Base-by-base conservation (phyloP, 2,888 invertebrate species). In the Toxonevra muliebris region DNA sequence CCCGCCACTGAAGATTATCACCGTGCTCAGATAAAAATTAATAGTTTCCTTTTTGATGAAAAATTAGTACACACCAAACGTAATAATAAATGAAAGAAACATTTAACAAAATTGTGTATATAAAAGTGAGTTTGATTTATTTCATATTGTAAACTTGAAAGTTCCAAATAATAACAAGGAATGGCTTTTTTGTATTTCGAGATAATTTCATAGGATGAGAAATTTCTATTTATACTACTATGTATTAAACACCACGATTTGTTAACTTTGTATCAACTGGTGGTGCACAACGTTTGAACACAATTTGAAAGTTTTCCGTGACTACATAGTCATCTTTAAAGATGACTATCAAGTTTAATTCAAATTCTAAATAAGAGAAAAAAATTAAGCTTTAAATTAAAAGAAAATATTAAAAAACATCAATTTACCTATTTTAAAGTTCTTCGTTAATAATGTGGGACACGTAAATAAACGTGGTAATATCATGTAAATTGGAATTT, bases 381-480 rank as follows among this genome's bases (percentile, higher is more conserved):
- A 66, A 69, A 69, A 17, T 40, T 50, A 50, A n/a, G 15, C 17
- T 1, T 4, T 19, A 12, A 2, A 5, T 7, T 12, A 0, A 40
- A 11, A 54, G 45, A 13, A 42, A 41, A 2, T 50, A 48, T 20
- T 30, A 41, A 52, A 11, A 13, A 48, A 20, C 43, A 4, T 52
- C 12, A n/a, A 76, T 88, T 86, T 86, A 95, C 97, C 97, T 74
- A 98, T 93, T 90, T 97, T 97, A 83, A 98, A 98, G 87, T 95
- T 94, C 77, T 91, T 91, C 1, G 97, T 95, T 70, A 91, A 88
- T 70, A 97, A 88, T 54, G 97, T 95, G 52, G 97, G 96, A 83
- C 97, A 97, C 1, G 97, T 95, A 86, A 98, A 98, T 61, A 98
- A 88, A 60, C 98, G 87, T 63, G 98, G 98, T 85, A 98, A 93